Base-by-base conservation (phyloP, 2,113 vertebrate genomes). In the Emydocephalus ijimae region DNA sequence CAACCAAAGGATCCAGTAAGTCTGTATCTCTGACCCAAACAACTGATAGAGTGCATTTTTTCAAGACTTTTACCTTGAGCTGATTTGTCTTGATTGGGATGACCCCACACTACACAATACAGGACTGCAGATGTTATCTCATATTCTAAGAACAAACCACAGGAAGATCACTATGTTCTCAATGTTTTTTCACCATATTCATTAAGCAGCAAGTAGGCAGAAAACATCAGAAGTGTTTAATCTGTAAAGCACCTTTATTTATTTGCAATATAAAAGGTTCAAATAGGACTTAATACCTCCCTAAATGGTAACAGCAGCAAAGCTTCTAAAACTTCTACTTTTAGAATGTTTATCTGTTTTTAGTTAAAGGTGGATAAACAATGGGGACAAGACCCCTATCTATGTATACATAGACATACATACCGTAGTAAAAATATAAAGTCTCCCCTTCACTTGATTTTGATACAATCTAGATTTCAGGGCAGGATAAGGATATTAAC, bases 91-190 rank as follows among this genome's bases (percentile, higher is more conserved):
- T 69, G 57, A 61, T 14, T 39, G 15, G 56, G 20, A 87, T 91
- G 12, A 52, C 43, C 57, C 39, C 5, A 45, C 14, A 2, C 45
- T 23, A 24, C 91, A 91, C 29, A 56, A 21, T 88, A 69, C n/a
- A 92, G 21, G 5, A 26, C 21, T 69, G 48, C 48, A 74, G 55
- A 94, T 95, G 95, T 97, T 97, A 97, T 98, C 97, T 97, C 90
- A 56, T 43, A 26, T 56, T 34, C 91, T 95, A 94, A 96, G 91
- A 92, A 92, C 90, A 92, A 95, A 92, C 56, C 91, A 93, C n/a
- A 64, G 94, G 94, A 81, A 91, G 97, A 95, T 97, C 97, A 97
- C 92, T 87, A 20, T 88, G 96, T 96, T 97, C 97, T 96, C 92
- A 91, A 26, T 21, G 34, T 91, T 43, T 92, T 92, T 57, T 90